phyloP scores from a whole-genome alignment of 2,797 vertebrate species.

The Darevskia nairensis region DNA sequence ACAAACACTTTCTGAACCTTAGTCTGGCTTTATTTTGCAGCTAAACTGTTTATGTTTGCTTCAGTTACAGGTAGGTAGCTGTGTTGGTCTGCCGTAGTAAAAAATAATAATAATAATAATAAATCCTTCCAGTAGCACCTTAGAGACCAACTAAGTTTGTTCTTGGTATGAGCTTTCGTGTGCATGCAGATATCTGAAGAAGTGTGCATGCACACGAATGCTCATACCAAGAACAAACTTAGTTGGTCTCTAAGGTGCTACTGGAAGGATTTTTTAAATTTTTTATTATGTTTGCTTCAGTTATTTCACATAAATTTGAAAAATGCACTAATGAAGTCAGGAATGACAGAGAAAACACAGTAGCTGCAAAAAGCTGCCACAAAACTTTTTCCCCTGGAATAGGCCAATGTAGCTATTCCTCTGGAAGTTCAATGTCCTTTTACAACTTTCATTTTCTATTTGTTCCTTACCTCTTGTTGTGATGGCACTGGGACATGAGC shows the following conservation, averaged over 20 bases:
- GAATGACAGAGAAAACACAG: background rate
- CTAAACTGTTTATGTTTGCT: background rate
- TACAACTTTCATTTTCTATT: background rate
- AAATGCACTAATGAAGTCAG: background rate
- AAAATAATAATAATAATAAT: too few species aligned
- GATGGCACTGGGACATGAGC: constrained; percentile 96
- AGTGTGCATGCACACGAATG: too few species aligned
- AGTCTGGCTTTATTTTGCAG: background rate
- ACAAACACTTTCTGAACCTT: background rate
- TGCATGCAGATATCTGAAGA: too few species aligned
- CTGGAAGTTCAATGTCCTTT: background rate
- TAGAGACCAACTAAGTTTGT: too few species aligned
- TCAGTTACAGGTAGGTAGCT: background rate
- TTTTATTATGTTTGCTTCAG: background rate
- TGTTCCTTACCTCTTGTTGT: constrained; percentile 89
- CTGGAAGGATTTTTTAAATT: too few species aligned
- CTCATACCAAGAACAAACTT: too few species aligned
- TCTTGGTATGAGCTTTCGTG: too few species aligned
- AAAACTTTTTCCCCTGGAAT: background rate
- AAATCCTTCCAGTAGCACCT: too few species aligned
- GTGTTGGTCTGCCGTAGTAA: too few species aligned
- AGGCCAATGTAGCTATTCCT: background rate
- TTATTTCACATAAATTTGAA: background rate
- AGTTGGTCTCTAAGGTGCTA: too few species aligned
- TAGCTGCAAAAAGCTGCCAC: background rate